Conservation (phyloP, 2,888 invertebrate species). For the Eupelmus urozonus region DNA sequence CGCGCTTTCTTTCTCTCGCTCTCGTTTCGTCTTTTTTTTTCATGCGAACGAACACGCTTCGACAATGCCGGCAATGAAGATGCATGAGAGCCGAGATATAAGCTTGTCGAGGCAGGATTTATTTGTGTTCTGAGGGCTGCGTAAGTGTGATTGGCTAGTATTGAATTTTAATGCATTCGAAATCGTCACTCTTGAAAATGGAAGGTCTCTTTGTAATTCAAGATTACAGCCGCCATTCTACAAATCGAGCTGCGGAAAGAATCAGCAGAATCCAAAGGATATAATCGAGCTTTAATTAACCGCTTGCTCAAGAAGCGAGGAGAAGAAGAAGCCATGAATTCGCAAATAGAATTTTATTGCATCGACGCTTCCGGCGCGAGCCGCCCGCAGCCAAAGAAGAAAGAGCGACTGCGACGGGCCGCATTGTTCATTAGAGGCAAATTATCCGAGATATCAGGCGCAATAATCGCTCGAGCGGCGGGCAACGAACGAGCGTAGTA, state of each 20-base stretch:
- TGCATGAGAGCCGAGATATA: background rate
- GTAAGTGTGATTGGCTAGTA: too few relatives aligned
- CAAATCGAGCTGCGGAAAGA: constrained; percentile 14
- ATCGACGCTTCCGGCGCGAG: constrained; percentile 5
- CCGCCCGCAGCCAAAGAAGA: constrained; percentile 1
- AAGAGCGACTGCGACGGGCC: background rate
- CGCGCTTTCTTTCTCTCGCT: too few relatives aligned
- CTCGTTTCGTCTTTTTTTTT: background rate
- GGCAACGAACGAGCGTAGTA: background rate
- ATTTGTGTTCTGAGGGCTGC: background rate
- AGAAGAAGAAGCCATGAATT: background rate
- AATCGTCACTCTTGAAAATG: too few relatives aligned
- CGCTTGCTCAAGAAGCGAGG: background rate
- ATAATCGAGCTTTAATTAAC: constrained; percentile 20
- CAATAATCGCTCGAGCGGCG: constrained; percentile 16
- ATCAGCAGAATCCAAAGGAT: background rate
- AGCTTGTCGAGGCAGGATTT: background rate
- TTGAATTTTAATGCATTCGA: too few relatives aligned
- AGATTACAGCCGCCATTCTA: constrained; percentile 9
- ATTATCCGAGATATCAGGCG: constrained; percentile 35
- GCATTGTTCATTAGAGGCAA: constrained; percentile 48
- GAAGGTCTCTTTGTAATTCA: too few relatives aligned
- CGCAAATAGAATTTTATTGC: background rate
- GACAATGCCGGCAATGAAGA: background rate
- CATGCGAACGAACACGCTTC: background rate